phyloP scores from a whole-genome alignment of 2,888 invertebrate species.

The Cheilosia scutellata region DNA sequence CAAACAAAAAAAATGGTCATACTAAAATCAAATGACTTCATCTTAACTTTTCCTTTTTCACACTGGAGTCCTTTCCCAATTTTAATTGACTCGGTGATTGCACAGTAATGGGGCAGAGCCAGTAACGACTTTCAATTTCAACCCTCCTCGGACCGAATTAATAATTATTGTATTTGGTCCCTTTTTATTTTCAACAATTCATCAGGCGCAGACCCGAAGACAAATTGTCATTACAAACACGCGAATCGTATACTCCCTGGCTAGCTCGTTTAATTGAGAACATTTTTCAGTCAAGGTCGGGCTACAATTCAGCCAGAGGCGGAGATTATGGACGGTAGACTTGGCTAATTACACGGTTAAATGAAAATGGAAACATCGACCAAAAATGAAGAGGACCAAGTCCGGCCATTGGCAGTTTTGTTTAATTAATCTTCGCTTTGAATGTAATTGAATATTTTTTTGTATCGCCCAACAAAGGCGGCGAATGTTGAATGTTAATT shows the following conservation, averaged over 20 bases:
- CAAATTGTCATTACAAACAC: slow-evolving; percentile 64
- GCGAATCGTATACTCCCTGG: slow-evolving; percentile 26
- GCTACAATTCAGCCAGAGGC: slow-evolving; percentile 29
- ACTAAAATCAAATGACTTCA: neutral
- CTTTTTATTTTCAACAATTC: slow-evolving; percentile 54
- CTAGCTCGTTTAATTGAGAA: neutral
- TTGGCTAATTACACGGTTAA: slow-evolving; percentile 71
- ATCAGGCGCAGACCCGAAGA: slow-evolving; percentile 36
- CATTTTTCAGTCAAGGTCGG: slow-evolving; percentile 36
- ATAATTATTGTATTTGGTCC: slow-evolving; percentile 63
- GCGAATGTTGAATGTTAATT: slow-evolving; percentile 65
- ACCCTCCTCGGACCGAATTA: slow-evolving; percentile 38
- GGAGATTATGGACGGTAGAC: slow-evolving; percentile 66
- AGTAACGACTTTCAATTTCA: slow-evolving; percentile 40
- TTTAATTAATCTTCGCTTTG: slow-evolving; percentile 69
- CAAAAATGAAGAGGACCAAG: slow-evolving; percentile 33
- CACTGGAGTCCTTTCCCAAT: slow-evolving; percentile 10
- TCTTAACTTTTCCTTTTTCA: neutral
- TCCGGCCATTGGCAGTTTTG: slow-evolving; percentile 49
- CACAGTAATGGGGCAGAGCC: slow-evolving; percentile 41
- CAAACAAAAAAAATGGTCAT: neutral
- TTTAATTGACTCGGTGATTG: slow-evolving; percentile 63
- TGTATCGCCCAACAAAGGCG: slow-evolving; percentile 14
- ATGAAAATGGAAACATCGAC: slow-evolving; percentile 57
- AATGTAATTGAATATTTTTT: slow-evolving; percentile 68